These are phyloP conservation scores for Nezara viridula DNA, from an alignment of 2,888 invertebrate genomes.

Conservation along the genomic window DNA sequence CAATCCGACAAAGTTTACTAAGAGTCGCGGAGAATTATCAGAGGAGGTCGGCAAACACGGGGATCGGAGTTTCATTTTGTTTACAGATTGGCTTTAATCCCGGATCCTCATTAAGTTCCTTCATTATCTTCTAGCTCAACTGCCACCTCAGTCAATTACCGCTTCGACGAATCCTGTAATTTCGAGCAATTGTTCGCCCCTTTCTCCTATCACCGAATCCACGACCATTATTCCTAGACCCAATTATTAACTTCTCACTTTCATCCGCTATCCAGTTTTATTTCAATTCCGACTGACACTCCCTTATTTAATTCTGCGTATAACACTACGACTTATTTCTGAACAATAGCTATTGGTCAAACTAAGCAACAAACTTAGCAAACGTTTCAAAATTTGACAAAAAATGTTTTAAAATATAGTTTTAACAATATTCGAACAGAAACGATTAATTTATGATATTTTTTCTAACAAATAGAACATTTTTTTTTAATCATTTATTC, in stretches of 20 bases:
- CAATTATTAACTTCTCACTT: conserved; percentile 34
- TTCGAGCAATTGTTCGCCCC: neutral
- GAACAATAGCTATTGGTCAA: neutral
- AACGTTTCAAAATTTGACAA: no score
- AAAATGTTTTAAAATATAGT: no score
- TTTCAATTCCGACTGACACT: neutral
- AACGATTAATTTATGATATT: no score
- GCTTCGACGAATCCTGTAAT: conserved; percentile 26
- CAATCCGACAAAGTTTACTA: neutral
- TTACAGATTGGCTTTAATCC: conserved; percentile 40
- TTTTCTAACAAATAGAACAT: no score
- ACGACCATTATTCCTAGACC: neutral
- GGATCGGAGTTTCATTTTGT: conserved; percentile 14
- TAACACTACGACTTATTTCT: neutral
- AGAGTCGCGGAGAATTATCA: neutral
- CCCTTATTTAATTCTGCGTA: neutral
- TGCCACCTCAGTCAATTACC: conserved; percentile 18
- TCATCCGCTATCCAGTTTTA: neutral
- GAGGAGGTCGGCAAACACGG: neutral
- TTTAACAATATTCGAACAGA: no score
- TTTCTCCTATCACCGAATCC: neutral
- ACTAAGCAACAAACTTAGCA: no score
- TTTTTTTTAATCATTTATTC: no score
- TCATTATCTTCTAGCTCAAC: conserved; percentile 13
- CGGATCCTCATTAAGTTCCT: conserved; percentile 15